Percentiles rank a stretch among this genome's conserved stretches.
Evolutionary conservation across 2,888 invertebrate species (phyloP).

Genomic region (Hesperia comma): DNA sequence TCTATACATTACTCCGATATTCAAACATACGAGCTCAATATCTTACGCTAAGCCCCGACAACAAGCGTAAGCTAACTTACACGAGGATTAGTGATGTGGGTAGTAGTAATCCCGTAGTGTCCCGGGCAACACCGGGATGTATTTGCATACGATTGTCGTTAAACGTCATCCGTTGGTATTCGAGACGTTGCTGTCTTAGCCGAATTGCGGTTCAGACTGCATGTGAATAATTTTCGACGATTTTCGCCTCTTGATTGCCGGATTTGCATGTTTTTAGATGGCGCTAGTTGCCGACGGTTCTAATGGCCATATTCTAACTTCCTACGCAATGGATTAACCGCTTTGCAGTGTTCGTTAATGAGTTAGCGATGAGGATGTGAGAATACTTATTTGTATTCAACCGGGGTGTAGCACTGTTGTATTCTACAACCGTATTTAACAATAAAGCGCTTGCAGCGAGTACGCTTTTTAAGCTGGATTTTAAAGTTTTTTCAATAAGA

Average conservation of each 20-base stretch:
- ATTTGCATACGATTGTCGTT: slow-evolving; percentile 79
- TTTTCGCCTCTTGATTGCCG: slow-evolving; percentile 48
- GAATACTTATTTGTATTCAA: slow-evolving; percentile 34
- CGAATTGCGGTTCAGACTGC: slow-evolving; percentile 47
- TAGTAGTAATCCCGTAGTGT: slow-evolving; percentile 61
- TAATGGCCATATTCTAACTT: slow-evolving; percentile 44
- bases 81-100: slow-evolving; percentile 67
- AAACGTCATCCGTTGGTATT: slow-evolving; percentile 74
- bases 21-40: slow-evolving; percentile 60
- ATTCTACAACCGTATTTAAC: slow-evolving; percentile 30
- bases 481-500: slow-evolving; percentile 33
- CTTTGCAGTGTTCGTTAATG: slow-evolving; percentile 24
- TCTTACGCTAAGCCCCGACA: slow-evolving; percentile 71
- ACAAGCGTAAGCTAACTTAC: slow-evolving; percentile 57
- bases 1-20: slow-evolving; percentile 49
- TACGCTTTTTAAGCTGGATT: slow-evolving; percentile 31
- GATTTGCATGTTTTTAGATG: slow-evolving; percentile 48
- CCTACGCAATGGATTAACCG: slow-evolving; percentile 33
- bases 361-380: slow-evolving; percentile 28
- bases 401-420: slow-evolving; percentile 25
- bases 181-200: slow-evolving; percentile 67
- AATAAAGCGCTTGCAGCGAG: slow-evolving; percentile 24
- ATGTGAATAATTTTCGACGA: slow-evolving; percentile 59
- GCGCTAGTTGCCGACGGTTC: slow-evolving; percentile 29
- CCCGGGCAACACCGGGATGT: slow-evolving; percentile 54